Evolutionary conservation across 2,888 invertebrate species (phyloP), one percentile per base, ranked within the genome.

Genomic region (Caenorhabditis sp.): DNA sequence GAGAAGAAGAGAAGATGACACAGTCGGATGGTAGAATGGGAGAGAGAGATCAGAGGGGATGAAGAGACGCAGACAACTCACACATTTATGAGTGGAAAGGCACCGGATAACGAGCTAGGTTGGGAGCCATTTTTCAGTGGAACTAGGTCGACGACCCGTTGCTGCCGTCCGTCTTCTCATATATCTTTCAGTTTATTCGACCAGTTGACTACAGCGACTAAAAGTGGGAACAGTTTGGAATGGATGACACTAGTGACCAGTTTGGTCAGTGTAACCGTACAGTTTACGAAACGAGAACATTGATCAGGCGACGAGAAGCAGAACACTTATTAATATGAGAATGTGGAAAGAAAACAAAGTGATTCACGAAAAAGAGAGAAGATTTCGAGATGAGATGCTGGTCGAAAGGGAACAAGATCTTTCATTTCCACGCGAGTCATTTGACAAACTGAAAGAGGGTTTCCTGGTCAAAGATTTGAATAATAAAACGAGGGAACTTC

Each of bases 231-330:
- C 47, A 47, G 15, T 24, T 4, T 32, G 4, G 32, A 32, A 9
- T 4, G 32, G 32, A 8, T n/a, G 4, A 32, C 32, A 32, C 32
- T 32, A 32, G 9, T 9, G 47, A 47, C 47, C 47, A 18, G 47
- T 47, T 47, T 4, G 56, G 44, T 56, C 32, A 47, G 68, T 68
- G 68, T 68, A 68, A 68, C 68, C 37, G 56, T 68, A 68, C 58
- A 68, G 56, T 47, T 47, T 56, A 68, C 56, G 44, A 68, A 68
- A 56, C 68, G 32, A 51, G 67, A 67, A 56, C 40, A 13, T 2
- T 15, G 40, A 40, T 32, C 32, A 32, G 4, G 15, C 8, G 40
- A 9, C 5, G 11, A 9, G n/a, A n/a, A n/a, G n/a, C n/a, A n/a
- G n/a, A n/a, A n/a, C n/a, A n/a, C n/a, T n/a, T n/a, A n/a, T n/a